These are phyloP conservation scores for Periphyllus acericola DNA, from an alignment of 2,888 invertebrate species.

Conservation along the genomic window DNA sequence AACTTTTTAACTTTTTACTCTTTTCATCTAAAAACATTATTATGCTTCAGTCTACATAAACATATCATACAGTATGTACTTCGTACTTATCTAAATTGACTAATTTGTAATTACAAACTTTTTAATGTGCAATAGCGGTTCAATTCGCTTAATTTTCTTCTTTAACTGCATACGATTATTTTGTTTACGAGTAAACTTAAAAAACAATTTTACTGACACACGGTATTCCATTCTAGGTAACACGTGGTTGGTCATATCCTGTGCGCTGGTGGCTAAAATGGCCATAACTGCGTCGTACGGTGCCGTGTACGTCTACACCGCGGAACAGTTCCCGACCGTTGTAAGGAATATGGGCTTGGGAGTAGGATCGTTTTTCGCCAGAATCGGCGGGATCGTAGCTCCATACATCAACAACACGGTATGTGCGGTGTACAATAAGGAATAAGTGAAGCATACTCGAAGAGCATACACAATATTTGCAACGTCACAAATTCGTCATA, in stretches of 20 bases:
- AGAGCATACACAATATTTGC: too few species aligned
- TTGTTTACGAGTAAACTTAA: background rate
- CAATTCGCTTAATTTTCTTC: background rate
- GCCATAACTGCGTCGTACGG: conserved; percentile 80
- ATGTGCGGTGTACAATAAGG: conserved; percentile 64
- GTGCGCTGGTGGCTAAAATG: conserved; percentile 79
- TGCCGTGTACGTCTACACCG: conserved; percentile 78
- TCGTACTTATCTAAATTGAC: too few species aligned
- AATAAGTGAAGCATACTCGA: too few species aligned
- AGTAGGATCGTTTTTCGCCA: conserved; percentile 74
- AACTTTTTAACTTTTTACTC: too few species aligned
- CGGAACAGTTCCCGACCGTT: conserved; percentile 81
- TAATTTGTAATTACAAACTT: background rate
- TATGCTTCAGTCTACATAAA: too few species aligned
- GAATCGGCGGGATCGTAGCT: conserved; percentile 74
- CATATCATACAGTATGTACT: too few species aligned
- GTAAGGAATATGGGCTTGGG: conserved; percentile 75
- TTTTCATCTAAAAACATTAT: too few species aligned
- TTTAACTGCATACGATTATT: background rate
- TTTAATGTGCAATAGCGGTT: background rate
- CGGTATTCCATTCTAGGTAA: background rate
- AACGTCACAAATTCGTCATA: too few species aligned
- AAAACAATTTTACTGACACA: background rate
- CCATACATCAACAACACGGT: conserved; percentile 73
- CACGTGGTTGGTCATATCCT: conserved; percentile 62